Base-by-base conservation (phyloP, 2,888 invertebrate genomes). In the Drosophila meridionalis region DNA sequence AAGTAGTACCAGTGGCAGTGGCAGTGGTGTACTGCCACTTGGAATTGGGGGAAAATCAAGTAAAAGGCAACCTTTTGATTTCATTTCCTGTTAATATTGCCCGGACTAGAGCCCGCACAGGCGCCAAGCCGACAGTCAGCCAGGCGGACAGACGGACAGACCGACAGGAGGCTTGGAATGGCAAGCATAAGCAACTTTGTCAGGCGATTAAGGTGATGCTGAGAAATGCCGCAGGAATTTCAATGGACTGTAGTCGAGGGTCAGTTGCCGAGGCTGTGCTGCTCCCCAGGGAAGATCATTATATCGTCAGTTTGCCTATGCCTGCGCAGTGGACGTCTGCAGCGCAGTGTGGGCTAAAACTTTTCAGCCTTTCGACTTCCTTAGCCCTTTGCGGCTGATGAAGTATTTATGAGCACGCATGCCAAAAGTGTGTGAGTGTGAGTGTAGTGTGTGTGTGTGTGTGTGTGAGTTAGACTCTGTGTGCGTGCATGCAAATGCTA, bases 81-180 rank as follows among this genome's bases (percentile, higher is more conserved):
- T 87, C 83, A 89, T 87, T 89, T 87, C 87, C 87, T 89, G 89
- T 87, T 89, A 87, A 89, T 87, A 89, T 87, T 89, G 80, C 76
- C 75, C 74, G 71, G 69, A 52, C 66, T 60, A 56, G 50, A 59
- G 62, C 43, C 34, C 42, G 42, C 66, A 55, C 65, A 40, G 70
- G 52, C 53, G 69, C 67, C 60, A 65, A 50, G 58, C 66, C 69
- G 58, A 20, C 57, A 34, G 26, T 1, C 43, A 32, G 69, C 58
- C 59, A 62, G 56, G 63, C 65, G 63, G 52, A 38, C 56, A 50
- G 48, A 4, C 36, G 32, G 38, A 40, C 57, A 26, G 57, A 1
- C 34, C 34, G 64, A 47, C 40, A 50, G 42, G 32, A 58, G 57
- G 43, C 59, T 52, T 65, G 66, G 73, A 73, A 74, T 75, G 82